Evolutionary conservation across 2,113 vertebrate genomes (phyloP), one percentile per base, ranked within the genome.

Genomic region (Phalacrocorax brasilianus): DNA sequence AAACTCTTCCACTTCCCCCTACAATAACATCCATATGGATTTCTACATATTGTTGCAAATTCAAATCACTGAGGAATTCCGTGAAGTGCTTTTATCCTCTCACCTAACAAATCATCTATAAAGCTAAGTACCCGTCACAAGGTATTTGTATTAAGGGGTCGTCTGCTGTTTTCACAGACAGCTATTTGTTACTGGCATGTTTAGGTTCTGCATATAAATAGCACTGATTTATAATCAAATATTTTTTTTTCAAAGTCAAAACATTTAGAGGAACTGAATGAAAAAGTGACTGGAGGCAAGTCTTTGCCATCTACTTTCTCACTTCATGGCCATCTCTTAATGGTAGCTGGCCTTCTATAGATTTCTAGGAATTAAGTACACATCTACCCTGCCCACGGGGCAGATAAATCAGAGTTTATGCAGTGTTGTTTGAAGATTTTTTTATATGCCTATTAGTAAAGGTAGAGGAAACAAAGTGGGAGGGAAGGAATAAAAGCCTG

Each of bases 241-340:
- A 15, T 91, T 95, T 93, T 95, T 78, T 78, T 50, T 26, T 2
- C 26, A 30, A 97, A 97, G 85, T 97, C 89, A 97, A 97, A 97
- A 97, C 71, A 95, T 92, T 95, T 86, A 72, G 95, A 95, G 14
- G 47, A 96, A 72, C 55, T 95, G 61, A 89, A 95, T 97, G 94
- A 97, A 94, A 95, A 96, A 89, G 35, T 27, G 44, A 87, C 83
- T 85, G 38, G 44, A 96, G 92, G 35, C 18, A 86, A 94, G 63
- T 68, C 49, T 86, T 94, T 90, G 44, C 70, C 47, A 80, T 92
- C 30, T 77, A 38, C 77, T 20, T 91, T 88, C 49, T 42, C 59
- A 40, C 50, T 94, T 89, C 15, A 6, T 40, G 12, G 19, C 28
- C 63, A 87, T 56, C 88, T 85, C 53, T 53, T 67, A 93, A 72